Conservation (phyloP, 2,888 invertebrate genomes). For the Xestia sexstrigata region DNA sequence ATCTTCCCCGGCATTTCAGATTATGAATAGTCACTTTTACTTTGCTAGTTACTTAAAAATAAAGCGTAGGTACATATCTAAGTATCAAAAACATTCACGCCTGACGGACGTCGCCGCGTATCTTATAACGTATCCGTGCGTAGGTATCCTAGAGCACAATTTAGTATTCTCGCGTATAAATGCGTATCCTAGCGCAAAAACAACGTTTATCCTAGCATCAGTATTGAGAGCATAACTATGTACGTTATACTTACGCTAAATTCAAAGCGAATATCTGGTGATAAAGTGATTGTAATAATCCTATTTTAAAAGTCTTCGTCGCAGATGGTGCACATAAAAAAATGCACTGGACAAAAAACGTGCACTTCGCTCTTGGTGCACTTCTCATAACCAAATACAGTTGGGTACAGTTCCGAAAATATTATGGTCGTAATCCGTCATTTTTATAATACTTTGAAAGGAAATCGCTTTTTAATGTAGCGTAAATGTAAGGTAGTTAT, state of each 20-base stretch:
- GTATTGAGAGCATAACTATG: background rate
- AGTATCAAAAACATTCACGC: constrained; percentile 15
- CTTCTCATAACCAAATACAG: background rate
- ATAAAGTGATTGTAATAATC: background rate
- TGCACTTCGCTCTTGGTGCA: background rate
- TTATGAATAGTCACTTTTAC: constrained; percentile 12
- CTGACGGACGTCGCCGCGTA: constrained; percentile 20
- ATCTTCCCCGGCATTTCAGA: background rate
- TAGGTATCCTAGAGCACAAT: background rate
- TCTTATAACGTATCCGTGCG: background rate
- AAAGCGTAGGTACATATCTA: constrained; percentile 44
- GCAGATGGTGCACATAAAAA: background rate
- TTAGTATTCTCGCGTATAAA: background rate
- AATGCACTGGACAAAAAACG: background rate
- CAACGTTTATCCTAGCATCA: background rate
- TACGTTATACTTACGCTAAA: background rate
- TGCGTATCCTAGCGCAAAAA: background rate
- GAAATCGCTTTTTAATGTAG: background rate
- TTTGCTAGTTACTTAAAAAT: constrained; percentile 9
- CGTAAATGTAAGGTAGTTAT: background rate
- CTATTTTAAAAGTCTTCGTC: background rate
- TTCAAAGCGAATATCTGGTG: background rate
- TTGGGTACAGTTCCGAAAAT: background rate
- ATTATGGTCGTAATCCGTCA: background rate
- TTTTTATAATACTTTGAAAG: background rate